Evolutionary conservation across 2,888 invertebrate species (phyloP).

Genomic region (Glyphotaelius pellucidus): DNA sequence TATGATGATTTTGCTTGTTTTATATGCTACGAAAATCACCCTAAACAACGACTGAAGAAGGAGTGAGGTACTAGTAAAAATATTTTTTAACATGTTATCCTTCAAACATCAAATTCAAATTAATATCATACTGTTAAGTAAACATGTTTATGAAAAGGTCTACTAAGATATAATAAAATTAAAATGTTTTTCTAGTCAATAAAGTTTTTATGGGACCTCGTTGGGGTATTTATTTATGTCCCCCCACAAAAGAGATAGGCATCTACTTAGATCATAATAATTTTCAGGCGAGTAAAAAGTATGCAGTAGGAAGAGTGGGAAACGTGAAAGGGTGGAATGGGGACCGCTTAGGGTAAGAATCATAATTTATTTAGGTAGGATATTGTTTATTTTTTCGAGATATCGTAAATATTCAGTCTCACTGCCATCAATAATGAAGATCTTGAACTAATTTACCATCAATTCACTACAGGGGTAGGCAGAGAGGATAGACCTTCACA

Average conservation of each 20-base stretch:
- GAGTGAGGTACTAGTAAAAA: background rate
- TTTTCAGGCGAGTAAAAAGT: background rate
- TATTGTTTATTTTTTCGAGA: conserved; percentile 1
- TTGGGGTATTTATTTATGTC: background rate
- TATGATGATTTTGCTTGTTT: background rate
- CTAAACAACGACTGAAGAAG: background rate
- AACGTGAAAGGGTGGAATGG: background rate
- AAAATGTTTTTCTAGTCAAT: conserved; percentile 2
- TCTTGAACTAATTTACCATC: too few species aligned
- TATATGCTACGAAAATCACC: background rate
- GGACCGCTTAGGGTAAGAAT: background rate
- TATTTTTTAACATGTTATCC: background rate
- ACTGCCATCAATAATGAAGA: background rate
- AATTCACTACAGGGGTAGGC: too few species aligned
- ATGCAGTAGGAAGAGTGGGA: background rate
- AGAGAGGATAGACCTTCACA: too few species aligned
- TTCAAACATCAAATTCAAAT: background rate
- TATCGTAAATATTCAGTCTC: conserved; percentile 19
- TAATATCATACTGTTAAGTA: background rate
- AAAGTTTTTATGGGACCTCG: background rate
- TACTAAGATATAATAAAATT: background rate
- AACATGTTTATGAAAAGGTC: background rate
- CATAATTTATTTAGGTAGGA: background rate
- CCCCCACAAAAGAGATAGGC: background rate
- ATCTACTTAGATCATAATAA: background rate